Conservation (phyloP, 2,797 vertebrate genomes). For the Oreochromis mossambicus region DNA sequence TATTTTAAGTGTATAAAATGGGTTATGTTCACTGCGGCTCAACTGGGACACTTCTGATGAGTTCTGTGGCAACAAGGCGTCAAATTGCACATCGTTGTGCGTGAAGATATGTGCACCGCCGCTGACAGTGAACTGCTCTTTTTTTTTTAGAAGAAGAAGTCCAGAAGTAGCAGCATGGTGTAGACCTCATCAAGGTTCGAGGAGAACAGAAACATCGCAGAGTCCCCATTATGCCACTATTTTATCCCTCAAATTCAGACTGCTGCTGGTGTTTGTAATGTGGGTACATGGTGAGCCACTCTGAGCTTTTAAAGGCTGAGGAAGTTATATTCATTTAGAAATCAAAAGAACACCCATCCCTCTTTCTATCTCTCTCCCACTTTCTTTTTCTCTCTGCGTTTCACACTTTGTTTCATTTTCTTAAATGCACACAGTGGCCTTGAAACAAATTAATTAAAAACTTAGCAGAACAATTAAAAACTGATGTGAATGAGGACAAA, state of each 20-base stretch:
- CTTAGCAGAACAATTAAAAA: slow-evolving; percentile 48
- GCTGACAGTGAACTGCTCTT: background rate
- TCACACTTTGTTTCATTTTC: slow-evolving; percentile 22
- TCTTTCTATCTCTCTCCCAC: background rate
- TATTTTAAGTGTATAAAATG: slow-evolving; percentile 10
- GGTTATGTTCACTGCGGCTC: slow-evolving; percentile 6
- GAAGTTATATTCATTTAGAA: slow-evolving; percentile 18
- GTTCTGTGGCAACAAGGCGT: slow-evolving; percentile 5
- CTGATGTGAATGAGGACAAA: slow-evolving; percentile 44
- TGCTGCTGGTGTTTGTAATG: slow-evolving; percentile 10
- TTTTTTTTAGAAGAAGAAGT: background rate
- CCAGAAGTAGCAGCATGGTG: slow-evolving; percentile 4
- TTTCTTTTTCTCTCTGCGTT: background rate
- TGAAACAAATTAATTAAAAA: slow-evolving; percentile 64
- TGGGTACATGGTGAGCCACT: slow-evolving; percentile 4
- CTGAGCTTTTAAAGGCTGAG: slow-evolving; percentile 24
- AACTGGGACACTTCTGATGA: slow-evolving; percentile 15
- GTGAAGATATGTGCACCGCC: background rate
- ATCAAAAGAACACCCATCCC: background rate
- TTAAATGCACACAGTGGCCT: slow-evolving; percentile 2
- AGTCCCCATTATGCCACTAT: slow-evolving; percentile 22
- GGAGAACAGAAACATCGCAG: slow-evolving; percentile 9
- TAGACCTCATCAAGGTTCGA: slow-evolving; percentile 23
- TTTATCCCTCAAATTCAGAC: slow-evolving; percentile 34
- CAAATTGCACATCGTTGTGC: background rate